Conservation (phyloP, 2,113 vertebrate genomes). For the Aegithalos caudatus region DNA sequence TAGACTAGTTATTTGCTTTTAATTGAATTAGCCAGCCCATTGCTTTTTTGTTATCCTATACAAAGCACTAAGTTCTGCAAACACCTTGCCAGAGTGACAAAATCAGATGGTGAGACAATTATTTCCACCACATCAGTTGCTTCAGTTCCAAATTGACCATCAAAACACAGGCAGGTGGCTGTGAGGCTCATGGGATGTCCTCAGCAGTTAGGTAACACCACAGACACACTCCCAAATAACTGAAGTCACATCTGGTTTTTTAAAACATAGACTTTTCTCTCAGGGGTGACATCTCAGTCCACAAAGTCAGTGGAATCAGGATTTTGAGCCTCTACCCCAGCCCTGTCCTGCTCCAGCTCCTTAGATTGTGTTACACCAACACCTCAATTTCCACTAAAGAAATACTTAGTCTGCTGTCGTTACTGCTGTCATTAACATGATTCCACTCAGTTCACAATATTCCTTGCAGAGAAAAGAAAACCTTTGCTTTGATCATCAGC, state of each 20-base stretch:
- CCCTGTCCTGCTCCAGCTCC: not conserved
- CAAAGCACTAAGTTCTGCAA: not conserved
- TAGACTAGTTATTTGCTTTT: constrained; percentile 18
- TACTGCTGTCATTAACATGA: not conserved
- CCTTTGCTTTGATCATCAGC: not conserved
- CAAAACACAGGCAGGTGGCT: not conserved
- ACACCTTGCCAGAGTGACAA: not conserved
- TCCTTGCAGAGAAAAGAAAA: not conserved
- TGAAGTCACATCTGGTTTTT: not conserved
- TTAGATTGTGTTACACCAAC: not conserved
- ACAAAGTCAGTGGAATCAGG: not conserved
- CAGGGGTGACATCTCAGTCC: not conserved
- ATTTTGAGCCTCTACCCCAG: not conserved
- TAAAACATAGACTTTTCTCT: not conserved
- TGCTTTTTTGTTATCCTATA: constrained; percentile 28
- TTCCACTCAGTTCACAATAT: not conserved
- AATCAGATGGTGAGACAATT: constrained; percentile 49
- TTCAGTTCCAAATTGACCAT: constrained; percentile 12
- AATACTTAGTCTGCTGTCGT: not conserved
- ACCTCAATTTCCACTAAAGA: not conserved
- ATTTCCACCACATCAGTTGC: constrained; percentile 59
- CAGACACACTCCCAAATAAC: not conserved
- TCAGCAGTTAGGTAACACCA: not conserved
- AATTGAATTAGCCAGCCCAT: constrained; percentile 46
- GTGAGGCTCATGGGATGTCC: not conserved